Base-by-base conservation (phyloP, 2,888 invertebrate genomes). In the Scaptomyza flava region DNA sequence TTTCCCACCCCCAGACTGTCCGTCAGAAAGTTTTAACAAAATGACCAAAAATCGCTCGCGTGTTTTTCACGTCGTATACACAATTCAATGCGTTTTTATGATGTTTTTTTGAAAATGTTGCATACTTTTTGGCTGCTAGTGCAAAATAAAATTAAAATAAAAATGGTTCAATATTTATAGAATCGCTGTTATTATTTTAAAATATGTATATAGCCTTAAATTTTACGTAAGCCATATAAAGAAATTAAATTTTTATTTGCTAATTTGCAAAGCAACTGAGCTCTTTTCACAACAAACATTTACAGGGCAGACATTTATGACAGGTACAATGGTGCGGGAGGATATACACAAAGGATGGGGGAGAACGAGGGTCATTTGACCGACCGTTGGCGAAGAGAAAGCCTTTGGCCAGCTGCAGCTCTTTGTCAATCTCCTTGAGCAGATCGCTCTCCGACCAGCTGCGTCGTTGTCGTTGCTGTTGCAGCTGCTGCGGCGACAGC, bases 341-440 rank as follows among this genome's bases (percentile, higher is more conserved):
- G 14, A 8, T 36, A 17, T 17, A 48, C 17, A 52, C 41, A 59
- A 34, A 59, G 11, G 20, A 6, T 6, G 9, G 34, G 20, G 9
- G n/a, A 48, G 8, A 27, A n/a, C 43, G 14, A 11, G 63, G 67
- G 47, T 20, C 30, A 64, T 59, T 65, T 34, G 43, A 67, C 70
- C 70, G 65, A 92, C 92, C 92, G 87, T 90, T 89, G 81, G 90
- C 92, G 90, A 93, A 93, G 89, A 95, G 93, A 92, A 95, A 95
- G 89, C 95, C 95, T 90, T 93, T 94, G 82, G 94, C 93, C 89
- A 94, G 87, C 81, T 89, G 89, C 75, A 91, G 83, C 68, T 93
- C 93, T 73, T 92, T 93, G 92, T 95, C 94, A 90, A 95, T 95
- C 92, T 95, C 95, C 91, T 93, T 93, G 90, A 95, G 93, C 75